Base-by-base conservation (phyloP, 2,113 vertebrate genomes). In the Sinocyclocheilus rhinocerous region DNA sequence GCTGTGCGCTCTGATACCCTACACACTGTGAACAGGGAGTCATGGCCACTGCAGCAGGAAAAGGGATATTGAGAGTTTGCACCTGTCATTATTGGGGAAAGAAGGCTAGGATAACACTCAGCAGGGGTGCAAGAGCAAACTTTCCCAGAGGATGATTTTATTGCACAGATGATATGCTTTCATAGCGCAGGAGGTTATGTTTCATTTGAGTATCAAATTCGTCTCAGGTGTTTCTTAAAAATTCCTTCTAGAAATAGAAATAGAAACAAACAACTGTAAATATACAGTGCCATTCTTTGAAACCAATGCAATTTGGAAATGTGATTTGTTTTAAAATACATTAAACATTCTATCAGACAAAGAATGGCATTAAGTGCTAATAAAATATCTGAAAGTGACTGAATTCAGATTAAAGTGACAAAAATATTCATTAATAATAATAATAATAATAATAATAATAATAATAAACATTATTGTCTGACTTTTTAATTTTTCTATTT, bases 1-100 rank as follows among this genome's bases (percentile, higher is more conserved):
- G 8, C 82, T 59, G 82, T 50, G 65, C 20, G 7, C 26, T 36
- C 81, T 73, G 81, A 75, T 73, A 59, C 50, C 18, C 69, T 57
- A 42, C 69, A 59, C 50, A 84, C 81, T 36, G 6, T 36, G 67
- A 83, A 50, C 67, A 83, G 26, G 39, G 12, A 72, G 20, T 83
- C 81, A 73, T 16, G 20, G 11, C 50, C 50, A 73, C 48, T 18
- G 45, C 65, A 83, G 81, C 75, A 65, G 65, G 83, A 81, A 73
- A 48, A 55, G 15, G 65, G 24, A 63, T 67, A 69, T 77, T 82
- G 67, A 69, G 48, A 76, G 33, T 59, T 83, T 61, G 76, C 87
- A 88, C 77, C 78, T 85, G 26, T 79, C 50, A 79, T 84, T 65
- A 84, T 29, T 57, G 45, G 39, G 42, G 7, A 36, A 57, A 48